Evolutionary conservation across 1,140 invertebrate genomes (phyloP).

Genomic region (Bombus huntii): DNA sequence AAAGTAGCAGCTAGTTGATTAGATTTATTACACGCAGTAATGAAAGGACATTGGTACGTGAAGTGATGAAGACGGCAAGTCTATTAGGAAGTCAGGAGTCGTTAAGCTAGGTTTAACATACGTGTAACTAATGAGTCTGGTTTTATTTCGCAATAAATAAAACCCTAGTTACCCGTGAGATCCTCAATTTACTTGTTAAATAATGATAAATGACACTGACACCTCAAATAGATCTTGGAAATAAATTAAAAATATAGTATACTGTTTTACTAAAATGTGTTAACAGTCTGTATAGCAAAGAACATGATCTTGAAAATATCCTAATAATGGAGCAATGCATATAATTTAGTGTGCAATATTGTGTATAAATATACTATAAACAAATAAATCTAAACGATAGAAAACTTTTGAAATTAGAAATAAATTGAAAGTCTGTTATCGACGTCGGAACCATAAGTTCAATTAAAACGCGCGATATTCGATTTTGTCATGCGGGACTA

Average conservation of each 20-base stretch:
- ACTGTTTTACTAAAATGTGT: background rate
- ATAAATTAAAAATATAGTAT: background rate
- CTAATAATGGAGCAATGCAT: background rate
- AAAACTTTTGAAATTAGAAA: no score
- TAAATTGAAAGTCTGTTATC: constrained; percentile 7
- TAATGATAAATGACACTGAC: background rate
- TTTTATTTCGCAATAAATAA: background rate
- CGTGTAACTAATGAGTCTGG: background rate
- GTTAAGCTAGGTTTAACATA: constrained; percentile 1
- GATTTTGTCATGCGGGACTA: background rate
- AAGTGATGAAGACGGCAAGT: constrained; percentile 5
- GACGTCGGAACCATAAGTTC: background rate
- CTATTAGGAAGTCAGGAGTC: background rate
- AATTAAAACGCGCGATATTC: constrained; percentile 37
- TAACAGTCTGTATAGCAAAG: background rate
- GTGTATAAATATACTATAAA: background rate
- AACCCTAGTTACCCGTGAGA: background rate
- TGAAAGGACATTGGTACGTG: background rate
- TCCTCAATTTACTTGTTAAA: background rate
- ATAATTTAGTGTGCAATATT: background rate
- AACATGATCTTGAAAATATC: background rate
- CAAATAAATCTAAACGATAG: background rate
- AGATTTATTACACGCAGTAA: background rate
- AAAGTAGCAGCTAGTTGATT: background rate
- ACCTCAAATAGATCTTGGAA: background rate